Conservation (phyloP, 2,113 vertebrate genomes). For the Tachycineta bicolor region DNA sequence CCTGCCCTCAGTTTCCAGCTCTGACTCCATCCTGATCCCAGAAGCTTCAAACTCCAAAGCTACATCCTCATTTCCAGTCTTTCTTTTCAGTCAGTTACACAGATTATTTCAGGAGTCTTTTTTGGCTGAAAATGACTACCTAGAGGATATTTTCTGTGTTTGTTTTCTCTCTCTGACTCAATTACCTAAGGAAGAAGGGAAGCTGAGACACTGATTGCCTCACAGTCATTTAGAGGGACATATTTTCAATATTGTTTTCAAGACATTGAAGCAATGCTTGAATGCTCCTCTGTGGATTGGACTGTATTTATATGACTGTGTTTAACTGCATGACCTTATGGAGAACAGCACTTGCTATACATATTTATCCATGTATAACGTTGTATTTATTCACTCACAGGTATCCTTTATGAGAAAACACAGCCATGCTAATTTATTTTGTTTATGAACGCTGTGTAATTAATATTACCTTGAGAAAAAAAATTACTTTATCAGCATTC, state of each 20-base stretch:
- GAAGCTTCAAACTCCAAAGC: not conserved
- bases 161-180: slow-evolving; percentile 33
- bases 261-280: not conserved
- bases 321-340: not conserved
- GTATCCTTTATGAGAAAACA: not conserved
- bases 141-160: slow-evolving; percentile 35
- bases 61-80: not conserved
- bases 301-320: slow-evolving; percentile 11
- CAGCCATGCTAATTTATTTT: not conserved
- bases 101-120: slow-evolving; percentile 43
- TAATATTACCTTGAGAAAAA: not conserved
- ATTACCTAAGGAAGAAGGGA: slow-evolving; percentile 42
- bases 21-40: not conserved
- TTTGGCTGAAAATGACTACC: slow-evolving; percentile 50
- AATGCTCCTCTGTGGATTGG: not conserved
- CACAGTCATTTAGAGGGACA: slow-evolving; percentile 21
- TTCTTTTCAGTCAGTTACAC: not conserved
- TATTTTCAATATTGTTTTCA: slow-evolving; percentile 21
- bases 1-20: not conserved
- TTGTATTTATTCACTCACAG: not conserved
- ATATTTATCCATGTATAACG: not conserved
- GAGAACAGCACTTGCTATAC: not conserved
- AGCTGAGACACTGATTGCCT: slow-evolving; percentile 41
- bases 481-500: not conserved
- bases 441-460: not conserved